Percentiles rank a stretch among this genome's conserved stretches.
phyloP scores from a whole-genome alignment of 2,113 vertebrate genomes.

The Aegotheles bennettii region DNA sequence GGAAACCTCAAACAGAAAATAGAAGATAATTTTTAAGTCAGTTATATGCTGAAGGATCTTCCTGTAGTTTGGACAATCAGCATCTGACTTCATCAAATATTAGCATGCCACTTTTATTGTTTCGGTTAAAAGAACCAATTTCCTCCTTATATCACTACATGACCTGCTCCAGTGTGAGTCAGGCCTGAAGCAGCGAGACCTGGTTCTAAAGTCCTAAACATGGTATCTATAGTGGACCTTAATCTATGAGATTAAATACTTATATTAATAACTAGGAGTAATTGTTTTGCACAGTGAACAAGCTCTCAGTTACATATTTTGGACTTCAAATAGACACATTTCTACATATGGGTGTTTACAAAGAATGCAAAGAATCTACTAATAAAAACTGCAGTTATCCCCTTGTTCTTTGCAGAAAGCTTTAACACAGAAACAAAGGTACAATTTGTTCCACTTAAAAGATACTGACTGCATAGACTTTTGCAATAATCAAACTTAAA shows the following conservation, averaged over 20 bases:
- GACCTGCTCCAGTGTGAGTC: background rate
- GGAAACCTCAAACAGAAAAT: slow-evolving; percentile 72
- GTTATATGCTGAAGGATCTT: slow-evolving; percentile 6
- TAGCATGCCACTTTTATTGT: background rate
- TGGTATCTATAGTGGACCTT: background rate
- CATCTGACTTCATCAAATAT: background rate
- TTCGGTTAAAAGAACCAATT: background rate
- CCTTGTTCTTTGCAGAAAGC: background rate
- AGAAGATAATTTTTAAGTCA: slow-evolving; percentile 60
- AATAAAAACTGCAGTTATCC: background rate
- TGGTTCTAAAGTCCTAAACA: background rate
- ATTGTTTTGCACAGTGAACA: background rate
- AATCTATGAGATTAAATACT: background rate
- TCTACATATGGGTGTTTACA: background rate
- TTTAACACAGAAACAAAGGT: background rate
- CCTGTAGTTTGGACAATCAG: background rate
- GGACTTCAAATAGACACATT: background rate
- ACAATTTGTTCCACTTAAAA: background rate
- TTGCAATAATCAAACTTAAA: background rate
- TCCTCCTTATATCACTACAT: background rate
- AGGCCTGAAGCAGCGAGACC: background rate
- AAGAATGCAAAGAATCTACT: background rate
- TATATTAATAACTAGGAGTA: background rate
- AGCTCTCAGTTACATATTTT: background rate
- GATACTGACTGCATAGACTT: background rate